phyloP scores from a whole-genome alignment of 1,140 invertebrate genomes.

The Reticulitermes speratus region DNA sequence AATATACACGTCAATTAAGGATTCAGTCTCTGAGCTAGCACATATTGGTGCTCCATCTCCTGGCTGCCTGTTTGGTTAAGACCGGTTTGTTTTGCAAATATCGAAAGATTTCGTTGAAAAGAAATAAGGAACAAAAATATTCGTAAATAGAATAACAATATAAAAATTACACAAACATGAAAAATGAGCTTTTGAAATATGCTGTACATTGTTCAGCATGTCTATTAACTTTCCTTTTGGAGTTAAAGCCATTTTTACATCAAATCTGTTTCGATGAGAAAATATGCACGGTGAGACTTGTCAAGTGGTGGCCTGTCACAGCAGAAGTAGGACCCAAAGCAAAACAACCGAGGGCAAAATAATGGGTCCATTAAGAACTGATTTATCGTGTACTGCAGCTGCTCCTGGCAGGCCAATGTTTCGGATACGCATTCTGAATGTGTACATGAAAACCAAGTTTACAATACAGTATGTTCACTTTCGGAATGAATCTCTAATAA shows the following conservation, averaged over 20 bases:
- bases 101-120: not conserved
- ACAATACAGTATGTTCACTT: too few species aligned
- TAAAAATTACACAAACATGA: not conserved
- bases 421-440: not conserved
- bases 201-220: not conserved
- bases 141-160: not conserved
- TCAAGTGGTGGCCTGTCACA: not conserved
- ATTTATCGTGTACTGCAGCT: not conserved
- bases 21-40: not conserved
- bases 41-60: not conserved
- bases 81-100: slow-evolving; percentile 2
- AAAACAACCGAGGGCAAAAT: not conserved
- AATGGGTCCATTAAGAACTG: not conserved
- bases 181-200: not conserved
- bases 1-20: slow-evolving; percentile 9
- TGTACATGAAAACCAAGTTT: too few species aligned
- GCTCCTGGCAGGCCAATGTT: not conserved
- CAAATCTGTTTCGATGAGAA: not conserved
- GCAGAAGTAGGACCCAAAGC: not conserved
- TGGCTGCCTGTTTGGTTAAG: not conserved
- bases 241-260: not conserved
- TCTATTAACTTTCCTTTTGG: not conserved
- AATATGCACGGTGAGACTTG: not conserved
- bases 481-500: not conserved
- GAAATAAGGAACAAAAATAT: not conserved